phyloP scores from a whole-genome alignment of 2,888 invertebrate species.

The Cyaniris semiargus region DNA sequence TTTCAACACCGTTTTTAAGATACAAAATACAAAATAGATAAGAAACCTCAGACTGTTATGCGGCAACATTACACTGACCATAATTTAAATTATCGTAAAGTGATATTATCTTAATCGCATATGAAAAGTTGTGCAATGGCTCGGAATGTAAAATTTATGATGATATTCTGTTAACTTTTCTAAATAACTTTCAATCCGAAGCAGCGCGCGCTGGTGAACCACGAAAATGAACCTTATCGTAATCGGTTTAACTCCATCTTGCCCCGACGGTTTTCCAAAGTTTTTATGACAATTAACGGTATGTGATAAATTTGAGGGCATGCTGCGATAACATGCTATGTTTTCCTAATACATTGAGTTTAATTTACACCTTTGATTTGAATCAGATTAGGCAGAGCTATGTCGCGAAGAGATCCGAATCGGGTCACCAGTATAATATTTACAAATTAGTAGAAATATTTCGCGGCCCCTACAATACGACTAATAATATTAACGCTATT shows the following conservation, averaged over 20 bases:
- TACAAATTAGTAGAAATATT: conserved; percentile 39
- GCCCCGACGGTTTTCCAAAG: conserved; percentile 36
- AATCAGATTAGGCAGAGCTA: conserved; percentile 33
- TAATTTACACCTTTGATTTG: conserved; percentile 31
- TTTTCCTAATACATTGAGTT: conserved; percentile 35
- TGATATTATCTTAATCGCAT: conserved; percentile 56
- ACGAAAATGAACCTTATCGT: conserved; percentile 41
- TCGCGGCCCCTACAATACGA: conserved; percentile 46
- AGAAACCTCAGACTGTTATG: conserved; percentile 8
- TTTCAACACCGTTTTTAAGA: not conserved
- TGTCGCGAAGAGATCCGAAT: not conserved
- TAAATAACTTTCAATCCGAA: conserved; percentile 66
- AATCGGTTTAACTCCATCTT: conserved; percentile 38
- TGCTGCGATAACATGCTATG: conserved; percentile 40
- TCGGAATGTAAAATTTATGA: conserved; percentile 63
- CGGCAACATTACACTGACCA: conserved; percentile 39
- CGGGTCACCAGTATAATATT: conserved; percentile 17
- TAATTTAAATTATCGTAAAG: conserved; percentile 42
- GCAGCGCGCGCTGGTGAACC: conserved; percentile 47
- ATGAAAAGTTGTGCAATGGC: conserved; percentile 60
- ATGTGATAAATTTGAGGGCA: conserved; percentile 39
- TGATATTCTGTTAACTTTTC: conserved; percentile 61
- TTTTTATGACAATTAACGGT: conserved; percentile 45
- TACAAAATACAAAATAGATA: not conserved
- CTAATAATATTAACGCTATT: conserved; percentile 68